Conservation (phyloP, 2,113 vertebrate species). For the Myrmecobius fasciatus region DNA sequence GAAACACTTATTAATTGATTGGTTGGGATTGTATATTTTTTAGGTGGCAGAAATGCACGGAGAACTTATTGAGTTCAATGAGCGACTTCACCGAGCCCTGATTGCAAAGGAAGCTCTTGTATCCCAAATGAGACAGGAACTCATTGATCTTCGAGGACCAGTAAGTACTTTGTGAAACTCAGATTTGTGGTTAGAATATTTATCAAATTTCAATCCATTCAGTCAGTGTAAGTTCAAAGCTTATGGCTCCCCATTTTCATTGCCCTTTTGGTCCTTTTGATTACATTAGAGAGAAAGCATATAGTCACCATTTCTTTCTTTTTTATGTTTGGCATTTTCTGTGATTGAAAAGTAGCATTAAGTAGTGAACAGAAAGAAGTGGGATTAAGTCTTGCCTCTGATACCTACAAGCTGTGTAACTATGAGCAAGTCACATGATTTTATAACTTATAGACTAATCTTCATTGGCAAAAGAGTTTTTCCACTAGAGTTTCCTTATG, state of each 20-base stretch:
- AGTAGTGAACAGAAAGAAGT: neutral
- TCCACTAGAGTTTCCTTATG: too few relatives aligned
- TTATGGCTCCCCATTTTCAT: neutral
- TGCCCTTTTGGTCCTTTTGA: neutral
- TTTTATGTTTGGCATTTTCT: neutral
- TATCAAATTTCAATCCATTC: neutral
- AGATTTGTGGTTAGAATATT: neutral
- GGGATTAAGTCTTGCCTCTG: neutral
- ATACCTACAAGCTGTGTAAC: neutral
- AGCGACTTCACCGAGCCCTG: slow-evolving; percentile 94
- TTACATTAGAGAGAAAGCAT: neutral
- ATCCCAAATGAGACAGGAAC: slow-evolving; percentile 97
- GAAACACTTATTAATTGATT: neutral
- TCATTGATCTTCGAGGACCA: slow-evolving; percentile 96
- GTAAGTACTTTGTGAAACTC: slow-evolving; percentile 84
- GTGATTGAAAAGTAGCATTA: neutral
- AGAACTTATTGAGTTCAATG: slow-evolving; percentile 98
- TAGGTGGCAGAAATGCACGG: slow-evolving; percentile 99
- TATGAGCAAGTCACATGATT: neutral
- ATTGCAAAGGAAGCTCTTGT: slow-evolving; percentile 98
- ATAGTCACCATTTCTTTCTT: neutral
- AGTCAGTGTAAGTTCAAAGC: neutral
- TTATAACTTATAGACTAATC: neutral
- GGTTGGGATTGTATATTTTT: slow-evolving; percentile 65
- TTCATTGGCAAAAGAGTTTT: neutral